Evolutionary conservation across 2,797 vertebrate species (phyloP), one percentile per base, ranked within the genome.

Genomic region (Pseudocheirus occidentalis): DNA sequence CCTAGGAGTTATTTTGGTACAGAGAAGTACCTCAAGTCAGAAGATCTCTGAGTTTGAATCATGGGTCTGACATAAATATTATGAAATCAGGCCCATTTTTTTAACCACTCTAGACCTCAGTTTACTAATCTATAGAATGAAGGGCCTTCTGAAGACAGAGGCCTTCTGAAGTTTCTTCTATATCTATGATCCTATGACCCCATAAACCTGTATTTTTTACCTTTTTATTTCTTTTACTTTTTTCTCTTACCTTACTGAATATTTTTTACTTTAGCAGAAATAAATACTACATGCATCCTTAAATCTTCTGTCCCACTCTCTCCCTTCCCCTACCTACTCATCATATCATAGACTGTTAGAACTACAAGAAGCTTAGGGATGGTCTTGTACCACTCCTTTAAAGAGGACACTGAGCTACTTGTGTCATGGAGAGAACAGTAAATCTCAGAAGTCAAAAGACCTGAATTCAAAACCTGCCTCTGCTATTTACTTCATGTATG

Each of bases 181-280:
- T n/a, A 73, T n/a, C 62, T 40, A n/a, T 90, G 90, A 93, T 53
- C 40, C 91, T 93, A 27, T 46, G 66, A 27, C 27, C 89, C 55
- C 92, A 93, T 11, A 40, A 92, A 91, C 34, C 50, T 93, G 66
- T 50, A 11, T 93, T 91, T 97, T 97, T 95, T 55, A 92, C 92
- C 93, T 95, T 91, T 28, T 91, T 28, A 1, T 40, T 58, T 62
- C 56, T 21, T 24, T 56, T 24, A 6, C 18, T 57, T 57, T 57
- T 57, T 28, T 56, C 93, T 55, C 50, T 89, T 94, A 57, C 0
- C 16, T 24, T n/a, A n/a, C 18, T 40, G 54, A 92, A 95, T 27
- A 87, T 59, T 90, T 46, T 81, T 81, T 24, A 9, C n/a, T 24
- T 81, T 81, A 81, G 18, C n/a, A 93, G 87, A 95, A 90, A 11